Evolutionary conservation across 2,888 invertebrate species (phyloP).

Genomic region (Drosophila anomalipes): DNA sequence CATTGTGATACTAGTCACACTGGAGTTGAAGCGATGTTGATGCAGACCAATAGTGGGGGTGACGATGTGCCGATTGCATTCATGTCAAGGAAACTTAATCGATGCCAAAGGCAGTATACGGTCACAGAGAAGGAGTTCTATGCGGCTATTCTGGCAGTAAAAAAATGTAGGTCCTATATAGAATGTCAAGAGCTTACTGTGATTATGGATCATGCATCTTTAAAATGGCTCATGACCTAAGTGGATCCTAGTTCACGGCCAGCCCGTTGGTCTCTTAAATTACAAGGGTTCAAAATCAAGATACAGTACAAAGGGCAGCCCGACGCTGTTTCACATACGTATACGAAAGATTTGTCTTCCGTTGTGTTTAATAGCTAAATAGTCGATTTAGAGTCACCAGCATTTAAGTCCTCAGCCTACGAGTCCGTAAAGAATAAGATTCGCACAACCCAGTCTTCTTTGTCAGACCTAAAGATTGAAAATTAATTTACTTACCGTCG

Average conservation of each 20-base stretch:
- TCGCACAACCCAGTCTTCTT: neutral
- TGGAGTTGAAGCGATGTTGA: neutral
- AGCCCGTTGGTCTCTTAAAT: too few relatives aligned
- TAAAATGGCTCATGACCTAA: neutral
- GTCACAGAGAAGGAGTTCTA: neutral
- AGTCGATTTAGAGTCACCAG: too few relatives aligned
- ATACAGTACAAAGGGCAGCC: too few relatives aligned
- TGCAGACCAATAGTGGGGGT: neutral
- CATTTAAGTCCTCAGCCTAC: too few relatives aligned
- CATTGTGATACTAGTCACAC: neutral
- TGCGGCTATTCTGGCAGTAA: neutral
- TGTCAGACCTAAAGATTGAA: neutral
- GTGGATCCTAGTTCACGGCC: neutral
- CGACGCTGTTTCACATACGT: too few relatives aligned
- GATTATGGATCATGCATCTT: neutral
- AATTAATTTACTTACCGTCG: neutral
- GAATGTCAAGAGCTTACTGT: neutral
- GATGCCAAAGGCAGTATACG: slow-evolving; percentile 2
- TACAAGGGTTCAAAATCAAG: too few relatives aligned
- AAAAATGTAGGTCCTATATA: neutral
- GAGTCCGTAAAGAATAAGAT: neutral
- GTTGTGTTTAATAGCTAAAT: too few relatives aligned
- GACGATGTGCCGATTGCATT: neutral
- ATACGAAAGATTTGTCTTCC: too few relatives aligned
- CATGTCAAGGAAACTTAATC: neutral